These are phyloP conservation scores for Orthonyx spaldingii DNA, from an alignment of 2,113 vertebrate species.

Conservation along the genomic window DNA sequence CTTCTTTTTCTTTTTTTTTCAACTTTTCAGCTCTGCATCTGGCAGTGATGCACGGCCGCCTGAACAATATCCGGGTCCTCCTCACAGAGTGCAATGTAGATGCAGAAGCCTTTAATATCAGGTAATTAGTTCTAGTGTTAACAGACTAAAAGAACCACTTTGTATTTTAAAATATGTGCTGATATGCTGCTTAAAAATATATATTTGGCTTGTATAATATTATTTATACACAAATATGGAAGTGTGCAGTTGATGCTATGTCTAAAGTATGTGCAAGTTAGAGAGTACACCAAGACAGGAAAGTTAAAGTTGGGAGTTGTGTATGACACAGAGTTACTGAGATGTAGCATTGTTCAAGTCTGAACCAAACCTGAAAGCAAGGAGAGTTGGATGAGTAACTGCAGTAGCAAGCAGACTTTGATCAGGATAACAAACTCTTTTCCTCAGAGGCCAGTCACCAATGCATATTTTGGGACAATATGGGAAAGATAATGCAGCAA, in stretches of 20 bases:
- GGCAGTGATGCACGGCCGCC: constrained; percentile 94
- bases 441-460: constrained; percentile 90
- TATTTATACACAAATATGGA: neutral
- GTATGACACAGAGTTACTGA: neutral
- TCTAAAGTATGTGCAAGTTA: neutral
- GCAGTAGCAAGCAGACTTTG: neutral
- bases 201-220: neutral
- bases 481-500: constrained; percentile 94
- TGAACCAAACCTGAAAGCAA: neutral
- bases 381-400: neutral
- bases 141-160: neutral
- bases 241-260: neutral
- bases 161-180: neutral
- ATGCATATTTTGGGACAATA: constrained; percentile 97
- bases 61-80: constrained; percentile 91
- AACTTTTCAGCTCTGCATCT: constrained; percentile 86
- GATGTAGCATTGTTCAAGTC: neutral
- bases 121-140: constrained; percentile 67
- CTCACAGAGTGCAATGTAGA: constrained; percentile 96
- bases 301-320: neutral
- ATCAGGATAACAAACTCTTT: neutral
- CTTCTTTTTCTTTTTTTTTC: neutral
- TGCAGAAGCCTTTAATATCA: constrained; percentile 94
- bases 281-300: neutral
- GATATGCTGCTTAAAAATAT: neutral